Conservation (phyloP, 1,140 invertebrate species). For the Trachymyrmex cornetzi region DNA sequence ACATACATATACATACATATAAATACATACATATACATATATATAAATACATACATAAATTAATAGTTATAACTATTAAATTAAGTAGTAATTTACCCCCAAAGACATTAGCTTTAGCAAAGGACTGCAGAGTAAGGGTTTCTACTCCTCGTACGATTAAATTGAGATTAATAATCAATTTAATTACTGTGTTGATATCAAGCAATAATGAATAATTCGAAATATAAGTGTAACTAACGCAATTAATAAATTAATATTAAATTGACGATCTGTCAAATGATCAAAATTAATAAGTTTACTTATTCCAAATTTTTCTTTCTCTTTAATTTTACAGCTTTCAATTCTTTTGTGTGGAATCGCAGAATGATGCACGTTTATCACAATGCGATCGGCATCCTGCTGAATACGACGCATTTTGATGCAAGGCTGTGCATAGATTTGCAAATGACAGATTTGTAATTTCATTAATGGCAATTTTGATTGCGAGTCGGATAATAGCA, state of each 20-base stretch:
- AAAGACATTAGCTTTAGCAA: neutral
- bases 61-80: neutral
- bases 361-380: no score
- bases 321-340: neutral
- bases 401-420: neutral
- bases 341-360: neutral
- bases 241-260: neutral
- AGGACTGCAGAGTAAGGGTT: neutral
- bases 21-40: no score
- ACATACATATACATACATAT: no score
- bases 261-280: neutral
- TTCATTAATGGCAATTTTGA: slow-evolving; percentile 43
- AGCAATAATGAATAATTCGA: neutral
- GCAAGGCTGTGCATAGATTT: slow-evolving; percentile 22
- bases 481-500: slow-evolving; percentile 15
- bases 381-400: neutral
- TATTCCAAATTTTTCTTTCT: neutral
- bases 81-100: neutral
- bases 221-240: neutral
- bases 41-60: no score
- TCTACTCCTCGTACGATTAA: neutral
- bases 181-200: neutral
- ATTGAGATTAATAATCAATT: neutral
- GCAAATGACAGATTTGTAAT: slow-evolving; percentile 22
- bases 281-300: neutral